Evolutionary conservation across 37 sponge, comb jelly and placozoan species (phyloP), one percentile per base, ranked within the genome.

Genomic region (Oscarella lobularis): DNA sequence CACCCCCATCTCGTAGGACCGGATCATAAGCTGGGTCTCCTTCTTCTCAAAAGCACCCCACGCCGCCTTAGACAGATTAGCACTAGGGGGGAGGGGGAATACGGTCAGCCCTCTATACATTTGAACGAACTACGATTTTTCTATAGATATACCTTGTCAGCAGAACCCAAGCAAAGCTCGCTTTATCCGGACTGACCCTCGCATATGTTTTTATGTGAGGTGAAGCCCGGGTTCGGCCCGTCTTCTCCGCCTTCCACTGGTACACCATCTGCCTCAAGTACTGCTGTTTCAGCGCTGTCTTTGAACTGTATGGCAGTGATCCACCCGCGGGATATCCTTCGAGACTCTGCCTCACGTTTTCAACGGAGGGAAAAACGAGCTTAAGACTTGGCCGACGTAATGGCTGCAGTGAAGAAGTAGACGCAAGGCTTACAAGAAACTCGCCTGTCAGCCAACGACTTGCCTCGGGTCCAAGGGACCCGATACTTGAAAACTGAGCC

Each of bases 201-300:
- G 75, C 73, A 82, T 95, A 95, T 36, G 96, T 86, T 78, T 95
- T 95, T 55, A 95, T 91, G 77, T 95, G 96, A 38, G 96, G 96
- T 31, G 93, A 78, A 32, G 93, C 96, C 30, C 85, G 73, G 6
- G 80, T 77, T 32, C 96, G 40, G 5, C 96, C 96, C 41, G 41
- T 79, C 4, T 39, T 29, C 39, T 82, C 83, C 3, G 85, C 88
- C 48, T 79, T 85, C 91, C 88, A 92, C 78, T 87, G 88, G 38
- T 88, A 84, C 68, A 31, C 35, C 69, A 80, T 89, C 37, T 37
- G 35, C 0, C 41, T 86, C 36, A 92, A 81, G 66, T 88, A 95
- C 14, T 77, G 77, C 73, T 95, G 96, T 69, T 92, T 88, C 31
- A 70, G 60, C 34, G 90, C 85, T 31, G 81, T 89, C 55, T 81